Percentiles rank a stretch among this genome's conserved stretches.
Evolutionary conservation across 2,797 vertebrate species (phyloP).

Genomic region (Rhinella marina): DNA sequence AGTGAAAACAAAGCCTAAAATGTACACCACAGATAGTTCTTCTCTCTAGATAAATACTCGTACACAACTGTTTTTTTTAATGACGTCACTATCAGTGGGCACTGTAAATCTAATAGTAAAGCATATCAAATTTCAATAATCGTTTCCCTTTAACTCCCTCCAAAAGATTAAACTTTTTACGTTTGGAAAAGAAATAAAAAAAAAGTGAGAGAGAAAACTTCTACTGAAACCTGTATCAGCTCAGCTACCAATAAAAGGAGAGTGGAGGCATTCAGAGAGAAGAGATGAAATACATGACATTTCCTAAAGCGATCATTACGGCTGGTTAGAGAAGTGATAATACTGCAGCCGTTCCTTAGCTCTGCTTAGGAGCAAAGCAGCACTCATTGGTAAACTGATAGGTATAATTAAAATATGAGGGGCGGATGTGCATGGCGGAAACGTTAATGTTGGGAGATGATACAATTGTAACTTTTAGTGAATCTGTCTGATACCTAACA

Average conservation of each 20-base stretch:
- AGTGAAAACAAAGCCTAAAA: not conserved
- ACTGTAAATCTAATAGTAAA: not conserved
- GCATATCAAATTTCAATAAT: not conserved
- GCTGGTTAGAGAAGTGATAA: conserved; percentile 37
- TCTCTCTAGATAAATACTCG: no score
- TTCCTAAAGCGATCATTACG: conserved; percentile 38
- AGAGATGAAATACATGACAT: conserved; percentile 41
- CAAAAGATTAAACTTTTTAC: conserved; percentile 19
- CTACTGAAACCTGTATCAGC: not conserved
- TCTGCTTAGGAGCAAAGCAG: not conserved
- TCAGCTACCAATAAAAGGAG: conserved; percentile 12
- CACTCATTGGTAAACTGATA: conserved; percentile 32
- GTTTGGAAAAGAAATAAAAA: not conserved
- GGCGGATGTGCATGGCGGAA: conserved; percentile 25
- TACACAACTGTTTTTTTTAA: not conserved
- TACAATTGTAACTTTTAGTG: conserved; percentile 20
- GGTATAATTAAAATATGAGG: conserved; percentile 39
- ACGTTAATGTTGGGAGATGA: conserved; percentile 30
- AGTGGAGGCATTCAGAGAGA: conserved; percentile 21
- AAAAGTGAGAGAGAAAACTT: not conserved
- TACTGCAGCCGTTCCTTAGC: conserved; percentile 18
- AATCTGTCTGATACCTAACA: conserved; percentile 5
- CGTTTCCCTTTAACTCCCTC: conserved; percentile 11
- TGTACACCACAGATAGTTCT: no score
- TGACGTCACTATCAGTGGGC: not conserved